Evolutionary conservation across 2,888 invertebrate genomes (phyloP).

Genomic region (Drosophila mimetica): DNA sequence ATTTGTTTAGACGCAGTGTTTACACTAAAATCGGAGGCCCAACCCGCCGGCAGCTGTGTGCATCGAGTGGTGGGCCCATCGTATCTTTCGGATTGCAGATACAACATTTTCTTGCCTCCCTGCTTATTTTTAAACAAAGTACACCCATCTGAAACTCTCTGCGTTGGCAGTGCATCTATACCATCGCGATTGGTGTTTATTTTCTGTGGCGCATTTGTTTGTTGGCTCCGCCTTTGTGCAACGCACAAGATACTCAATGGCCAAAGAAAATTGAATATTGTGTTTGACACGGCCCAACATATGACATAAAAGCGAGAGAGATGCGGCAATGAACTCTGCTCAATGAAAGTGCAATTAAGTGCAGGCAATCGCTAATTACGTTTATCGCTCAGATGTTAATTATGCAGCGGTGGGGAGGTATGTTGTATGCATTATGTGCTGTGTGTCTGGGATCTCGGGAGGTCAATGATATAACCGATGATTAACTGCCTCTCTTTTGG

Average conservation of each 20-base stretch:
- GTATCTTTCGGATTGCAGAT: constrained; percentile 40
- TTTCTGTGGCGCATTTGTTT: constrained; percentile 51
- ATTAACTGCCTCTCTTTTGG: constrained; percentile 41
- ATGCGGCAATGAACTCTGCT: constrained; percentile 65
- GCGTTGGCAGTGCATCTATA: constrained; percentile 10
- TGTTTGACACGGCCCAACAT: constrained; percentile 58
- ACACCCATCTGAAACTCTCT: constrained; percentile 30
- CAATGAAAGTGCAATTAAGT: constrained; percentile 74
- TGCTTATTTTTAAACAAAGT: constrained; percentile 56
- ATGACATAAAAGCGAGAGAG: constrained; percentile 53
- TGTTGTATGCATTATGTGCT: too few species aligned
- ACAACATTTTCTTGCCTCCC: constrained; percentile 48
- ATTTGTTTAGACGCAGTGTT: constrained; percentile 29
- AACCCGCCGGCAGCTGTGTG: constrained; percentile 30
- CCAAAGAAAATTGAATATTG: constrained; percentile 48
- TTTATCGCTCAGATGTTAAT: constrained; percentile 77
- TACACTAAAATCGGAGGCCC: constrained; percentile 29
- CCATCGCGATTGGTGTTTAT: constrained; percentile 9
- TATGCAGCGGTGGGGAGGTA: constrained; percentile 41
- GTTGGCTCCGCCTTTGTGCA: constrained; percentile 51
- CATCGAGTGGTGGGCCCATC: constrained; percentile 37
- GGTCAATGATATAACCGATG: constrained; percentile 52
- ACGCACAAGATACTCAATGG: constrained; percentile 54
- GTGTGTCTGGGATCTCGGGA: constrained; percentile 14
- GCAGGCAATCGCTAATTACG: constrained; percentile 66